Conservation (phyloP, 2,888 invertebrate species). For the Pedicia rivosa region DNA sequence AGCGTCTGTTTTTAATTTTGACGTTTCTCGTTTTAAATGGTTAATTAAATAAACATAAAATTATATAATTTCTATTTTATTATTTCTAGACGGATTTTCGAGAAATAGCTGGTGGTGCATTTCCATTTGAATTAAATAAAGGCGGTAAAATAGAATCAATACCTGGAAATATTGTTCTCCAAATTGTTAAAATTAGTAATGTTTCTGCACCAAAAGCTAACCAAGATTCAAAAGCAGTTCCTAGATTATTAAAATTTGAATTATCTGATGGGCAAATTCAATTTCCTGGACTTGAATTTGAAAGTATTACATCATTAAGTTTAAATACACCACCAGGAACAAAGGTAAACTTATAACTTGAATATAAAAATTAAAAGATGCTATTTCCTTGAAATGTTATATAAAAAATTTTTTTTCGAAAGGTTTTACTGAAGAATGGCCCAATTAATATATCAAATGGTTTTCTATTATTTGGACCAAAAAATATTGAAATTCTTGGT, state of each 20-base stretch:
- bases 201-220: slow-evolving; percentile 81
- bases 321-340: slow-evolving; percentile 82
- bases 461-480: slow-evolving; percentile 51
- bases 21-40: no score
- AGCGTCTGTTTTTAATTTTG: no score
- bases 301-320: slow-evolving; percentile 50
- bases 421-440: slow-evolving; percentile 38
- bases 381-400: no score
- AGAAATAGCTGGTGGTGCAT: slow-evolving; percentile 60
- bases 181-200: slow-evolving; percentile 77
- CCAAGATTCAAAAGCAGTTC: slow-evolving; percentile 67
- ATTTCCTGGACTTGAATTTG: slow-evolving; percentile 63
- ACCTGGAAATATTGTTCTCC: slow-evolving; percentile 53
- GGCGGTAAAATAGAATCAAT: slow-evolving; percentile 33
- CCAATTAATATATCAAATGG: slow-evolving; percentile 50
- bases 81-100: slow-evolving; percentile 44
- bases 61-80: no score
- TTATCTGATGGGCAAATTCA: slow-evolving; percentile 72
- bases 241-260: slow-evolving; percentile 67
- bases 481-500: slow-evolving; percentile 57
- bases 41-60: no score
- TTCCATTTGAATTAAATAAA: slow-evolving; percentile 51
- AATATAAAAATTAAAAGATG: no score
- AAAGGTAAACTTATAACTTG: no score
- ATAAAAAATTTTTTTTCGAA: no score